These are phyloP conservation scores for Lampris megalopsis DNA, from an alignment of 2,113 vertebrate genomes.

Conservation along the genomic window DNA sequence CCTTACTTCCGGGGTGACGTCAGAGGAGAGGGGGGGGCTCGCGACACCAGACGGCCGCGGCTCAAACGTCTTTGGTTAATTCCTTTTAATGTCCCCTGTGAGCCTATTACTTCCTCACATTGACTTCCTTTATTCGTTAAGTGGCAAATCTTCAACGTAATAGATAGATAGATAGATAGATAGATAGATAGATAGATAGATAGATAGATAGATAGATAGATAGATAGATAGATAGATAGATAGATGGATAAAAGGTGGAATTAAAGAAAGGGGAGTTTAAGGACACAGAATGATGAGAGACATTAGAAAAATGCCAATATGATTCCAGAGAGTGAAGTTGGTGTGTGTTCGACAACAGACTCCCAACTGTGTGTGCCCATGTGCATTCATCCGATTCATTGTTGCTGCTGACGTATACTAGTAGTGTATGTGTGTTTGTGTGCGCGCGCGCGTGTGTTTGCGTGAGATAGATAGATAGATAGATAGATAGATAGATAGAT, in stretches of 20 bases:
- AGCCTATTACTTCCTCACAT: neutral
- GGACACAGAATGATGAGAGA: too few relatives aligned
- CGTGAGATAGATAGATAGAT: neutral
- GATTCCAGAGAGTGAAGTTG: too few relatives aligned
- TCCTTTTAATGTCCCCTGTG: neutral
- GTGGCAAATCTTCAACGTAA: too few relatives aligned
- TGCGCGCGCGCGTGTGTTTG: too few relatives aligned
- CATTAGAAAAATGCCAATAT: too few relatives aligned
- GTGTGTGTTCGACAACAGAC: too few relatives aligned
- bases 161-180: neutral
- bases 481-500: neutral
- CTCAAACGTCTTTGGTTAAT: neutral
- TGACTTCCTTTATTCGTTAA: neutral
- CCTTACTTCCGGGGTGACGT: slow-evolving; percentile 76
- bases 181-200: neutral
- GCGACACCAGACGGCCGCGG: neutral
- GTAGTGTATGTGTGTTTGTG: too few relatives aligned
- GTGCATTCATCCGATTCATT: too few relatives aligned
- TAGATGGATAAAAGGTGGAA: too few relatives aligned
- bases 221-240: neutral
- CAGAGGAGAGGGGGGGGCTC: slow-evolving; percentile 33
- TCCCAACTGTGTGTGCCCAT: too few relatives aligned
- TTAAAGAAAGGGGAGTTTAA: too few relatives aligned
- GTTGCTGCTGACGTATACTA: too few relatives aligned
- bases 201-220: neutral